These are phyloP conservation scores for Chironex yamaguchii DNA, from an alignment of 30 jellyfish, hydroid and myxozoan genomes.

Conservation along the genomic window DNA sequence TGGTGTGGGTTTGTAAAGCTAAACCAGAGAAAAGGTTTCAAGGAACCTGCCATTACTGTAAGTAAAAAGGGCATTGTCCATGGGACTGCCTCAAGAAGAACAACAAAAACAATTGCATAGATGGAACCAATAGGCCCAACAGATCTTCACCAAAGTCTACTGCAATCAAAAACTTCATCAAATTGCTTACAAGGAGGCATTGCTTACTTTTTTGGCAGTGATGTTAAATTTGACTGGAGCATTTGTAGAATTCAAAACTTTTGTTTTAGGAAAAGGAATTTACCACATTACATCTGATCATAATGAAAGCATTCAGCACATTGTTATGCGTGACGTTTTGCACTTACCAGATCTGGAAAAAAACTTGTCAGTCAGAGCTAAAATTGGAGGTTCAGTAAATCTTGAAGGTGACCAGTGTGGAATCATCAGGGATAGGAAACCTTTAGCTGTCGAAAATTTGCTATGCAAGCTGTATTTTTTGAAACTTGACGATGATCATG, in stretches of 20 bases:
- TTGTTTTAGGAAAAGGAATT: slow-evolving; percentile 63
- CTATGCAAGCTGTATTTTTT: too few relatives aligned
- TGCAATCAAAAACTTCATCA: slow-evolving; percentile 2
- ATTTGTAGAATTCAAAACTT: slow-evolving; percentile 20
- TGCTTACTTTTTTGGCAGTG: slow-evolving; percentile 5
- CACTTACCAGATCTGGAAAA: too few relatives aligned
- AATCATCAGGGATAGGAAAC: slow-evolving; percentile 14
- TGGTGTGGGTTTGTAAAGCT: too few relatives aligned
- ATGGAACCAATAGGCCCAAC: slow-evolving; percentile 6
- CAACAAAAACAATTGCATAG: not conserved
- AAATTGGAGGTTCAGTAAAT: too few relatives aligned
- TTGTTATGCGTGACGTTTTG: too few relatives aligned
- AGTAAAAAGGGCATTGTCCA: slow-evolving; percentile 48
- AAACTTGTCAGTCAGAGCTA: too few relatives aligned
- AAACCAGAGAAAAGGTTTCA: slow-evolving; percentile 3
- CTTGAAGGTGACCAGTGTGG: too few relatives aligned
- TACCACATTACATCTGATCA: slow-evolving; percentile 11
- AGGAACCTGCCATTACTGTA: slow-evolving; percentile 57
- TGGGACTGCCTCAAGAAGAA: slow-evolving; percentile 62
- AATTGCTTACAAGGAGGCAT: slow-evolving; percentile 33
- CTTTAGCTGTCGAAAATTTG: slow-evolving; percentile 9
- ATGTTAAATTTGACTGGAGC: slow-evolving; percentile 28
- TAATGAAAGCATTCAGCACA: slow-evolving; percentile 26
- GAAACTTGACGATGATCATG: too few relatives aligned
- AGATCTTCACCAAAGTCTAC: slow-evolving; percentile 23